These are phyloP conservation scores for Ornithoptera priamus DNA, from an alignment of 2,888 invertebrate genomes.

Conservation along the genomic window DNA sequence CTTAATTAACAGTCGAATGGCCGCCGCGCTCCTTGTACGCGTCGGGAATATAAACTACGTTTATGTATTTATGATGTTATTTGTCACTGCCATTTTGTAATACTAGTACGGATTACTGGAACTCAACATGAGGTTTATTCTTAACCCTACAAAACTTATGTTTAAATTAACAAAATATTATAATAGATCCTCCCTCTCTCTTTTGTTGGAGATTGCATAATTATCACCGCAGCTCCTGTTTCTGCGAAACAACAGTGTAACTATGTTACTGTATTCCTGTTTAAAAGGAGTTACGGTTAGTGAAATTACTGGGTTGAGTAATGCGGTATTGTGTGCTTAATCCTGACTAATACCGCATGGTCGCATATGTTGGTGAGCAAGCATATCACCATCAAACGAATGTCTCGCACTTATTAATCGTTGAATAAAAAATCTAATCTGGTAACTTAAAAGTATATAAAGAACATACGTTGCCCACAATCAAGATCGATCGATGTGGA, in stretches of 20 bases:
- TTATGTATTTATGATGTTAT: constrained; percentile 5
- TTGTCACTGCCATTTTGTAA: constrained; percentile 7
- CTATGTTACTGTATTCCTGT: too few relatives aligned
- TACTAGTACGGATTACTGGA: not conserved
- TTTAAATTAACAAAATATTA: not conserved
- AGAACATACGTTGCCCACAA: not conserved
- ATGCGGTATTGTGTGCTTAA: too few relatives aligned
- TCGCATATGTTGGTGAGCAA: too few relatives aligned
- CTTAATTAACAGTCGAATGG: constrained; percentile 28
- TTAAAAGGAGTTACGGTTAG: too few relatives aligned
- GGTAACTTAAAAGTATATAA: not conserved
- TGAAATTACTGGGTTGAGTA: too few relatives aligned
- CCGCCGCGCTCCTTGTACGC: constrained; percentile 14
- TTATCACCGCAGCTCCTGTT: too few relatives aligned
- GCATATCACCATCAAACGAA: too few relatives aligned
- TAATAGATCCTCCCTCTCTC: not conserved
- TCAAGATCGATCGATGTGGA: too few relatives aligned
- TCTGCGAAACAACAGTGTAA: too few relatives aligned
- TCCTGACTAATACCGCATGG: too few relatives aligned
- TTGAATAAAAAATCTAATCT: not conserved
- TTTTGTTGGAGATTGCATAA: too few relatives aligned
- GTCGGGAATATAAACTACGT: constrained; percentile 23
- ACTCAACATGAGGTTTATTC: not conserved
- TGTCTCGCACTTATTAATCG: too few relatives aligned
- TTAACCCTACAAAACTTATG: not conserved